These are phyloP conservation scores for Argyresthia albistria DNA, from an alignment of 2,888 invertebrate species.

Conservation along the genomic window DNA sequence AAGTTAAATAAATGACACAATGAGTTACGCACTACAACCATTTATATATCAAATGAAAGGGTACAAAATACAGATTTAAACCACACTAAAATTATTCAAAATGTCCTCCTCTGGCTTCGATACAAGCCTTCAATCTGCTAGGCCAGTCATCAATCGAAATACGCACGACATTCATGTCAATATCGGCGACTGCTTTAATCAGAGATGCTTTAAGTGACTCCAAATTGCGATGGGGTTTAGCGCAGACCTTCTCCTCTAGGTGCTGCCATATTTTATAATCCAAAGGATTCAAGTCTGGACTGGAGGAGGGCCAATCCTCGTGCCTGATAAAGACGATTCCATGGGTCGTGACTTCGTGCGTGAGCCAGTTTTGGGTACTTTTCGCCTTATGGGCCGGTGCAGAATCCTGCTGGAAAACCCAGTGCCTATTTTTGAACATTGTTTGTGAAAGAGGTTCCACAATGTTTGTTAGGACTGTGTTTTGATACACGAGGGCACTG, in stretches of 20 bases:
- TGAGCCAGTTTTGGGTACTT: constrained; percentile 11
- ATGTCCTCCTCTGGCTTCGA: not conserved
- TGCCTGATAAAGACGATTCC: constrained; percentile 11
- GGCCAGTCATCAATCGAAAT: not conserved
- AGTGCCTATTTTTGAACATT: not conserved
- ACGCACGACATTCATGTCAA: not conserved
- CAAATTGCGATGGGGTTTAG: not conserved
- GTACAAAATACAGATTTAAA: not conserved
- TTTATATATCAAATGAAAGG: not conserved
- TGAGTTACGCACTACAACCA: too few relatives aligned
- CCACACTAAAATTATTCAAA: not conserved
- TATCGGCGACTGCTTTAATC: not conserved
- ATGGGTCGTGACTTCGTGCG: too few relatives aligned
- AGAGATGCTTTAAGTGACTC: not conserved
- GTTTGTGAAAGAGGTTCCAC: not conserved
- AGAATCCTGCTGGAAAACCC: not conserved
- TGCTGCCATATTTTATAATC: constrained; percentile 8
- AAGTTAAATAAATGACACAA: too few relatives aligned
- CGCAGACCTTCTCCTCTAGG: constrained; percentile 2
- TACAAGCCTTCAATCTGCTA: not conserved
- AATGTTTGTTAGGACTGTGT: not conserved
- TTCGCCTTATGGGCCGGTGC: constrained; percentile 7
- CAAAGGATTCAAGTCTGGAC: not conserved
- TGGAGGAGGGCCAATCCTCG: constrained; percentile 10
- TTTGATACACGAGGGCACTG: not conserved